A percentile compares a stretch with the other conserved stretches of the same genome.
Evolutionary conservation across 1,140 invertebrate genomes (phyloP).

Genomic region (Drosophila nikananu): DNA sequence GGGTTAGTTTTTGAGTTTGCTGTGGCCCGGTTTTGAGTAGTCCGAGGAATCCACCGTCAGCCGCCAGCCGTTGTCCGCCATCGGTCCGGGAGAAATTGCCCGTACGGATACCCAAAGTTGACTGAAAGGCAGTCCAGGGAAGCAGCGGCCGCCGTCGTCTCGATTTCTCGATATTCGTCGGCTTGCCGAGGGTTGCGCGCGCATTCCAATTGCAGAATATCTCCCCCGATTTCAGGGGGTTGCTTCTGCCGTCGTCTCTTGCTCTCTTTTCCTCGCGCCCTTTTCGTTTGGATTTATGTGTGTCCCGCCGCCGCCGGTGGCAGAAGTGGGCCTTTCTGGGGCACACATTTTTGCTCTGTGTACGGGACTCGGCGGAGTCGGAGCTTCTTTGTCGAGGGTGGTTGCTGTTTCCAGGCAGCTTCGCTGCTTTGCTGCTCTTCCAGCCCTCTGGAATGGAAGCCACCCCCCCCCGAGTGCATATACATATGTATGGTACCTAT

Average conservation of each 20-base stretch:
- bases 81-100: constrained; percentile 83
- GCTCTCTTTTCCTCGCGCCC: constrained; percentile 10
- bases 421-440: constrained; percentile 19
- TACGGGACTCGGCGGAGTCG: constrained; percentile 36
- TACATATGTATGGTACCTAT: background rate
- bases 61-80: constrained; percentile 74
- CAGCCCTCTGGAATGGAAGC: constrained; percentile 27
- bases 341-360: constrained; percentile 70
- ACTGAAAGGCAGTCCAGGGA: constrained; percentile 84
- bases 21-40: constrained; percentile 77
- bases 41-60: constrained; percentile 44
- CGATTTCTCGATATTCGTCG: constrained; percentile 46
- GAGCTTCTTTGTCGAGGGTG: constrained; percentile 55
- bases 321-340: constrained; percentile 41
- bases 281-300: constrained; percentile 9
- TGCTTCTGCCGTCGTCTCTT: constrained; percentile 15
- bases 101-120: constrained; percentile 85
- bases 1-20: constrained; percentile 41
- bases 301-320: constrained; percentile 27
- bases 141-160: constrained; percentile 62
- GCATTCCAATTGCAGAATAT: constrained; percentile 76
- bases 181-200: constrained; percentile 72
- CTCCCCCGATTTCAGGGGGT: constrained; percentile 66
- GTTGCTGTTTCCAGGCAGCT: constrained; percentile 48
- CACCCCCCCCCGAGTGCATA: constrained; percentile 13